These are phyloP conservation scores for Ophiothrix spiculata DNA, from an alignment of 35 echinoderm and acorn worm species.

Conservation along the genomic window DNA sequence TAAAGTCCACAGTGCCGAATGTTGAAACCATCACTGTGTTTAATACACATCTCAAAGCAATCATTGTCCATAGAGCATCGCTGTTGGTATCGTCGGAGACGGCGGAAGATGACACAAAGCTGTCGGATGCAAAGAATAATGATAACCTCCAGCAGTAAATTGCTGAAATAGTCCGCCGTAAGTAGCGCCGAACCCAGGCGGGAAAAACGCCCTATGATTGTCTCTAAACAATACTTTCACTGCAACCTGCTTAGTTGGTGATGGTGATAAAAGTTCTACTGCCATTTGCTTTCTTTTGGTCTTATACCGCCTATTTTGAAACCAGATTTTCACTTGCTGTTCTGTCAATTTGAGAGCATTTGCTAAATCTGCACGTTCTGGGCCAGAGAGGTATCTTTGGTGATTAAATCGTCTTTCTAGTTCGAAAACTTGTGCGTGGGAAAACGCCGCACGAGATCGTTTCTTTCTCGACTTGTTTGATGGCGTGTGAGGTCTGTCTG, in stretches of 20 bases:
- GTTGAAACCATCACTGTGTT: too few species aligned
- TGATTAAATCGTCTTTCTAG: constrained; percentile 93
- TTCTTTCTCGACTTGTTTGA: constrained; percentile 74
- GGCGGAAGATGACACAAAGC: not conserved
- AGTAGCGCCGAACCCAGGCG: constrained; percentile 3
- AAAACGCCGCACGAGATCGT: constrained; percentile 86
- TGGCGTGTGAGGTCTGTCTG: not conserved
- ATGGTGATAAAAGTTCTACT: constrained; percentile 72
- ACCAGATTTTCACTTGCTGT: constrained; percentile 99
- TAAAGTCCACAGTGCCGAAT: too few species aligned
- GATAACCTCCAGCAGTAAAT: not conserved
- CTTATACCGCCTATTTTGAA: constrained; percentile 97
- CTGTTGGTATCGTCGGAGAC: not conserved
- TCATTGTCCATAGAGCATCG: not conserved
- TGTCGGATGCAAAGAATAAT: not conserved
- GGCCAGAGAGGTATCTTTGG: constrained; percentile 96
- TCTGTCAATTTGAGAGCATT: constrained; percentile 93
- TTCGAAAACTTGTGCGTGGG: constrained; percentile 93
- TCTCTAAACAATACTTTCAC: constrained; percentile 95
- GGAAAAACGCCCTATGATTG: constrained; percentile 46
- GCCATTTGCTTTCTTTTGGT: constrained; percentile 96
- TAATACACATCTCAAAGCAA: too few species aligned
- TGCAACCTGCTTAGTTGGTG: constrained; percentile 91
- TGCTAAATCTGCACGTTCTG: constrained; percentile 92
- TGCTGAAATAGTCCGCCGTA: not conserved